These are phyloP conservation scores for Hirtodrosophila confusa DNA, from an alignment of 2,888 invertebrate species.

Conservation along the genomic window DNA sequence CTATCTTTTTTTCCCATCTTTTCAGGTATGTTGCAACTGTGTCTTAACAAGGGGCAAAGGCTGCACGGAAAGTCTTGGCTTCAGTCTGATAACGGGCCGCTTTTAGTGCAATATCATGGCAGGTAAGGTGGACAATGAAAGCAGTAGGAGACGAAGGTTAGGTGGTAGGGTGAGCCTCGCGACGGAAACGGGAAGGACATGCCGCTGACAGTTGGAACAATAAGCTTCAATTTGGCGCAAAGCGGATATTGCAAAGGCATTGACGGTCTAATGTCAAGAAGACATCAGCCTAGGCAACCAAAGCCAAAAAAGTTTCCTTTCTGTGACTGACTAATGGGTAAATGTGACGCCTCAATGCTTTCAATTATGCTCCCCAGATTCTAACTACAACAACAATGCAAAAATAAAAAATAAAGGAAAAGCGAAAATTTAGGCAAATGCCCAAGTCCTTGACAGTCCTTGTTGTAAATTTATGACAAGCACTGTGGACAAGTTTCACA, in stretches of 20 bases:
- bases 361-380: slow-evolving; percentile 53
- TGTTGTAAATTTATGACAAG: slow-evolving; percentile 39
- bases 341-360: slow-evolving; percentile 52
- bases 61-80: slow-evolving; percentile 16
- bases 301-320: slow-evolving; percentile 15
- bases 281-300: slow-evolving; percentile 14
- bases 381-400: background rate
- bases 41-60: slow-evolving; percentile 7
- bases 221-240: slow-evolving; percentile 50
- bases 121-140: slow-evolving; percentile 17
- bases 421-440: slow-evolving; percentile 21
- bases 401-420: slow-evolving; percentile 3
- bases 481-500: slow-evolving; percentile 14
- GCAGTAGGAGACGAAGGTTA: background rate
- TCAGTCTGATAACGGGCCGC: slow-evolving; percentile 14
- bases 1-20: slow-evolving; percentile 9
- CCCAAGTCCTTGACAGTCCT: slow-evolving; percentile 24
- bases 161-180: background rate
- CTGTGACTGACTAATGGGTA: slow-evolving; percentile 32
- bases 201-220: slow-evolving; percentile 41
- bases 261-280: slow-evolving; percentile 30
- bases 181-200: slow-evolving; percentile 1
- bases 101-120: slow-evolving; percentile 29
- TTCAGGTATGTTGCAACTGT: slow-evolving; percentile 48
- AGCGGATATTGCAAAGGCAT: slow-evolving; percentile 44